Evolutionary conservation across 35 echinoderm and acorn worm species (phyloP).

Genomic region (Patiria miniata): DNA sequence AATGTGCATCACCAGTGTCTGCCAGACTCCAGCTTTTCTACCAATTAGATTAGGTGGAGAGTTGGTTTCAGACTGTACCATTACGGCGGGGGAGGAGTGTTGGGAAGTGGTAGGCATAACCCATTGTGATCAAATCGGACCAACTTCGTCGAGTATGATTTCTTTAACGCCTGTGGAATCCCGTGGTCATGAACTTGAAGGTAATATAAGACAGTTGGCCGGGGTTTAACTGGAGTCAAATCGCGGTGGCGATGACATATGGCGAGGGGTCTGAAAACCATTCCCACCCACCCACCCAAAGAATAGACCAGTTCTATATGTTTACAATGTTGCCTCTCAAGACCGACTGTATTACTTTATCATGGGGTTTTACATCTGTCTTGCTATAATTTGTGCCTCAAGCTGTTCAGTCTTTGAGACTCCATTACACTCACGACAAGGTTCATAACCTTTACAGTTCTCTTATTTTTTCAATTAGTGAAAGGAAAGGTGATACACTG

Average conservation of each 20-base stretch:
- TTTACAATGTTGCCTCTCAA: constrained; percentile 3
- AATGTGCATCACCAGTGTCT: neutral
- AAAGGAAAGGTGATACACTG: neutral
- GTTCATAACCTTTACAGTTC: constrained; percentile 1
- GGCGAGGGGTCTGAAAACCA: neutral
- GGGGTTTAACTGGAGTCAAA: neutral
- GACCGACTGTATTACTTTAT: constrained; percentile 4
- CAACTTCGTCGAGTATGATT: neutral
- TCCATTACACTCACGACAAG: no score
- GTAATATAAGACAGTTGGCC: neutral
- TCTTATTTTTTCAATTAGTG: neutral
- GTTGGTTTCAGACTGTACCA: constrained; percentile 30
- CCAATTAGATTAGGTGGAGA: constrained; percentile 24
- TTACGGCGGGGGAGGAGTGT: neutral
- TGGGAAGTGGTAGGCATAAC: neutral
- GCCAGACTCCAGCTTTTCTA: neutral
- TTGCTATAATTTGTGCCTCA: constrained; percentile 2
- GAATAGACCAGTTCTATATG: neutral
- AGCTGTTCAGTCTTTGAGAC: neutral
- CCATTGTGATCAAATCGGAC: neutral
- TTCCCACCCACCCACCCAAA: neutral
- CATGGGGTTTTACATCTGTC: constrained; percentile 15
- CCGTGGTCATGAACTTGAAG: neutral
- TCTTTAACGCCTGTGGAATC: neutral
- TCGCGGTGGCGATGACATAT: neutral